Evolutionary conservation across 2,113 vertebrate species (phyloP).

Genomic region (Eublepharis macularius): DNA sequence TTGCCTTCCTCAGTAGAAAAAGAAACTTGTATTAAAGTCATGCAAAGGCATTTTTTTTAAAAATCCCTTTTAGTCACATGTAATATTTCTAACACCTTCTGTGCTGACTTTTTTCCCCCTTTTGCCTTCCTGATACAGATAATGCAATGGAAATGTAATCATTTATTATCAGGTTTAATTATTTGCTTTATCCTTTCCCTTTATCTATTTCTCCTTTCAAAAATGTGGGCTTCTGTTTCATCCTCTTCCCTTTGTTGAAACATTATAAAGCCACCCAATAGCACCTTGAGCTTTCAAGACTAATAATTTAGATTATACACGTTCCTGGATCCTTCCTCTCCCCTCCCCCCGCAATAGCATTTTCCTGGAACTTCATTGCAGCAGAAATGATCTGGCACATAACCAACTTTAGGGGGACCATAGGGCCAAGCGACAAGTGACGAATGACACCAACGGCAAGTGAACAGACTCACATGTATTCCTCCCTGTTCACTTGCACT

Average conservation of each 20-base stretch:
- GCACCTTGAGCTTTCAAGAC: slow-evolving; percentile 2
- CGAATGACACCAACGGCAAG: no score
- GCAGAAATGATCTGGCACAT: slow-evolving; percentile 15
- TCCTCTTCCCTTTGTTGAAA: slow-evolving; percentile 30
- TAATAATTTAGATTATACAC: background rate
- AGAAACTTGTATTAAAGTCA: slow-evolving; percentile 37
- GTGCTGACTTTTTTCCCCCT: slow-evolving; percentile 37
- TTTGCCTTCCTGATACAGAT: slow-evolving; percentile 37
- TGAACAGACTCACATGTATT: no score
- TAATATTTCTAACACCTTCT: slow-evolving; percentile 21
- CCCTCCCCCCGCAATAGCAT: rapidly evolving
- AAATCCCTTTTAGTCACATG: slow-evolving; percentile 23
- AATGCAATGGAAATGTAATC: slow-evolving; percentile 52
- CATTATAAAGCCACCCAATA: slow-evolving; percentile 38
- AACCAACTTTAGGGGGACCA: background rate
- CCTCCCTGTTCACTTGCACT: no score
- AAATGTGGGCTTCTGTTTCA: slow-evolving; percentile 44
- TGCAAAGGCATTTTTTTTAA: slow-evolving; percentile 47
- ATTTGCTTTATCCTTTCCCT: slow-evolving; percentile 39
- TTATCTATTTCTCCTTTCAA: slow-evolving; percentile 38
- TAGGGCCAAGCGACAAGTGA: no score
- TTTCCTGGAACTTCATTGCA: slow-evolving; percentile 7
- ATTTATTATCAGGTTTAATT: slow-evolving; percentile 66
- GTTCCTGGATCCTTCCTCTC: background rate
- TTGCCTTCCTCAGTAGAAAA: background rate